Evolutionary conservation across 1,140 invertebrate genomes (phyloP), one percentile per base, ranked within the genome.

Genomic region (Ceratina australensis): DNA sequence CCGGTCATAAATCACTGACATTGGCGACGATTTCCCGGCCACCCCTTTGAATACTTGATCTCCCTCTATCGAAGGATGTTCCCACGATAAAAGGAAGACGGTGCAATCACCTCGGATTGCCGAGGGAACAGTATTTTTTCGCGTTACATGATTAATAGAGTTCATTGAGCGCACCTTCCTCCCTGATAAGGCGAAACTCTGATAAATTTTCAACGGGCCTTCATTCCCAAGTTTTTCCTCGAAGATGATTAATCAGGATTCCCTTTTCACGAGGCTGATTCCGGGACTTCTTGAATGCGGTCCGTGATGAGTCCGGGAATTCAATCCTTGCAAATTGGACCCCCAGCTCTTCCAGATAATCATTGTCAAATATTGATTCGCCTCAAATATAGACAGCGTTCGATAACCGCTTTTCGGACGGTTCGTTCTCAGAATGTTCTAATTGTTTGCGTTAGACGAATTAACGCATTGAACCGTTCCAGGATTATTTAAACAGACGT

Each of bases 91-190:
- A 52, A 52, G 12, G 18, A 50, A 50, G n/a, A 64, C 42, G 10
- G 8, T 5, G 61, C 28, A 42, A 42, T 42, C 61, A 20, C n/a
- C 16, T 5, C 3, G 42, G 61, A 64, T 50, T 65, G 24, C 18
- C 15, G 22, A 15, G 16, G 16, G n/a, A 42, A n/a, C 20, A 20
- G 54, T 20, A 66, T 1, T 1, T 3, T 3, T 42, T 8, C 28
- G 10, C 28, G 13, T 61, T 15, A 10, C 26, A 26, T 28, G 65
- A 68, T 68, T 56, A 56, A 68, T 68, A 15, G 65, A 54, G 22
- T 28, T 28, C 49, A 28, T 68, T 10, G 50, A 20, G n/a, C 49
- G 16, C 4, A 2, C 10, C 20, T 28, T 61, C 22, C 3, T 24
- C 12, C 0, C 16, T 26, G 3, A 10, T 3, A 13, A 10, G n/a